Conservation (phyloP, 2,797 vertebrate genomes). For the Tragelaphus oryx region DNA sequence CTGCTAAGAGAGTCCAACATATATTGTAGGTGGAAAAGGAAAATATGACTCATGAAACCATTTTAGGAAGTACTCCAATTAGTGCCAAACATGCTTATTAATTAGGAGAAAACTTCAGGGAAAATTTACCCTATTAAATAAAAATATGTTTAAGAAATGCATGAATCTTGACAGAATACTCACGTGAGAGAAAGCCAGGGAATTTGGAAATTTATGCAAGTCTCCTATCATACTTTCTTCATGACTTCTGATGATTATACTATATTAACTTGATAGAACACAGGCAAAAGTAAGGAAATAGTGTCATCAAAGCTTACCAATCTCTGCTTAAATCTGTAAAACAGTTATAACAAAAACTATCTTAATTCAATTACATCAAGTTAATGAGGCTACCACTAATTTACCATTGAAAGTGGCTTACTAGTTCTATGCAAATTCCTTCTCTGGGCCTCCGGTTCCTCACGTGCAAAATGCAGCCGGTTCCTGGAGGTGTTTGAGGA, state of each 20-base stretch:
- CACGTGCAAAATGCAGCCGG: background rate
- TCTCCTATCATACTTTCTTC: constrained; percentile 28
- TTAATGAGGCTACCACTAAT: background rate
- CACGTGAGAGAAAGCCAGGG: background rate
- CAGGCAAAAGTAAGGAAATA: background rate
- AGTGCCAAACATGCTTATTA: background rate
- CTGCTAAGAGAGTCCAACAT: background rate
- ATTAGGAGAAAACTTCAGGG: background rate
- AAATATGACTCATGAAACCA: constrained; percentile 17
- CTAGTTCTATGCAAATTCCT: background rate
- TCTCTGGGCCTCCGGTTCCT: background rate
- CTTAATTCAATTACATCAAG: background rate
- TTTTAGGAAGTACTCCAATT: background rate
- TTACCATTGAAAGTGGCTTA: background rate
- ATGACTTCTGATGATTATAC: background rate
- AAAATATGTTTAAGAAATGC: constrained; percentile 39
- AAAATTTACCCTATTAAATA: background rate
- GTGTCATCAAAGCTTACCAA: background rate
- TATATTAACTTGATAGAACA: background rate
- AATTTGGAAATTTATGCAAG: constrained; percentile 11
- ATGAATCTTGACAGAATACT: background rate
- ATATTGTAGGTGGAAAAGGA: background rate
- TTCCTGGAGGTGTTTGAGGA: background rate
- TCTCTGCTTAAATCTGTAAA: background rate
- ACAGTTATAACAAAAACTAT: background rate